Conservation (phyloP, 2,113 vertebrate species). For the western clawed frog (Xenopus tropicalis) region UCB_Xtro_10.0 CM004450.2:45188001-45188500, state of each 20-base stretch:
- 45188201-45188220: not conserved
- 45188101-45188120: constrained; percentile 91
- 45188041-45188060: constrained; percentile 96
- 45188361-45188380: not conserved
- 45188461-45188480: constrained; percentile 82
- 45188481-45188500: constrained; percentile 73
- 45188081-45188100: constrained; percentile 84
- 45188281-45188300: constrained; percentile 84
- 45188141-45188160: constrained; percentile 75
- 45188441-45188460: constrained; percentile 70
- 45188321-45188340: constrained; percentile 86
- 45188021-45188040: constrained; percentile 87
- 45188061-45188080: constrained; percentile 93
- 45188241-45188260: constrained; percentile 53
- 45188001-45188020: constrained; percentile 80
- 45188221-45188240: not conserved
- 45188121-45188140: constrained; percentile 75
- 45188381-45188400: no score
- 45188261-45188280: constrained; percentile 95
- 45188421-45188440: no score
- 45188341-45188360: constrained; percentile 93
- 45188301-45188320: constrained; percentile 73
- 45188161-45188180: constrained; percentile 82
- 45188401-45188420: no score
- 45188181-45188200: not conserved